phyloP scores from a whole-genome alignment of 2,888 invertebrate species.

The Ernsta delagoae region DNA sequence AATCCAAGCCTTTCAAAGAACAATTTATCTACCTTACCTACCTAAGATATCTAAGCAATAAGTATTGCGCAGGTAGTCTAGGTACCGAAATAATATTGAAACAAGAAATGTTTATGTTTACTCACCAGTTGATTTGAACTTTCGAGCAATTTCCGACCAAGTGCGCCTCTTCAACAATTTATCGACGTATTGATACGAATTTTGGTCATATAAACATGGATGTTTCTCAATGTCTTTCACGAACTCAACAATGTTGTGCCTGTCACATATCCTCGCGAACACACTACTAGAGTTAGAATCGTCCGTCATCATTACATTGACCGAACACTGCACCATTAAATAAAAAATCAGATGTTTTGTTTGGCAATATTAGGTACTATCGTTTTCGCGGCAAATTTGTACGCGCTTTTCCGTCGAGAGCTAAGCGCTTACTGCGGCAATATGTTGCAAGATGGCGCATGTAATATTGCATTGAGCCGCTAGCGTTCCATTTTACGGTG shows the following conservation, averaged over 20 bases:
- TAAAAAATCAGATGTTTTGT: background rate
- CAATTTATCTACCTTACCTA: no score
- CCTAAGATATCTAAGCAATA: background rate
- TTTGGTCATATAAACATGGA: conserved; percentile 50
- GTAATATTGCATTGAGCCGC: conserved; percentile 36
- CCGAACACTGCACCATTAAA: background rate
- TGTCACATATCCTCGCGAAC: conserved; percentile 46
- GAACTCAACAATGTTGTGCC: conserved; percentile 49
- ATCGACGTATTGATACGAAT: conserved; percentile 48
- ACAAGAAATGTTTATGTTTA: conserved; percentile 1
- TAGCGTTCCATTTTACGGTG: conserved; percentile 8
- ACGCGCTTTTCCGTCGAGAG: conserved; percentile 9
- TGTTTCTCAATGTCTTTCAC: conserved; percentile 50
- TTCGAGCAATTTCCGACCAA: conserved; percentile 47
- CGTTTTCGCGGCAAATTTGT: background rate
- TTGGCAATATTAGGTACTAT: conserved; percentile 13
- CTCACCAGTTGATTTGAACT: conserved; percentile 34
- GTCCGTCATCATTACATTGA: conserved; percentile 13
- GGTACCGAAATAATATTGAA: background rate
- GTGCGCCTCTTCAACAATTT: conserved; percentile 43
- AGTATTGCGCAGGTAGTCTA: no score
- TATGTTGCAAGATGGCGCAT: conserved; percentile 37
- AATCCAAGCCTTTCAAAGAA: no score
- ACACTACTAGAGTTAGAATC: conserved; percentile 36
- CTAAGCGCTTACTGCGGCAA: conserved; percentile 25